Conservation (phyloP, 2,113 vertebrate genomes). For the Rutilus rutilus region DNA sequence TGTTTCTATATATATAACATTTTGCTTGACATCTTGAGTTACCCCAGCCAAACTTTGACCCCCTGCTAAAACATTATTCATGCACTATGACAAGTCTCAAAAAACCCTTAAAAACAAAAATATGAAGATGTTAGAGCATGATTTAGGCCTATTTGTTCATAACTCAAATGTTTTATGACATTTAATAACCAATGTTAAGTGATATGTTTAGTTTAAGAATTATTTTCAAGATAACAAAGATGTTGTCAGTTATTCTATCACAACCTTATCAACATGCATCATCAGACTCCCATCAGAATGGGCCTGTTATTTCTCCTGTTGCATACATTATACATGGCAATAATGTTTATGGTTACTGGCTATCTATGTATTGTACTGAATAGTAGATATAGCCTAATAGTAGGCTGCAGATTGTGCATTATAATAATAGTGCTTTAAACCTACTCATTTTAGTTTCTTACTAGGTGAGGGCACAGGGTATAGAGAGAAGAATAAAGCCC, state of each 20-base stretch:
- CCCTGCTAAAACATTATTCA: no score
- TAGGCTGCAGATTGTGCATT: background rate
- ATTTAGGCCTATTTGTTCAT: background rate
- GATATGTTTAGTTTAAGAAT: background rate
- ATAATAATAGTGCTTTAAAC: background rate
- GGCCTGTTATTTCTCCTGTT: background rate
- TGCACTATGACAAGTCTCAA: background rate
- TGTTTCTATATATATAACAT: background rate
- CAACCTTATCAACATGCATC: no score
- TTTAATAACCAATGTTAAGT: background rate
- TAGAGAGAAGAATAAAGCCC: conserved; percentile 40
- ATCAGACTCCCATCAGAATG: background rate
- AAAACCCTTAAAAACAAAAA: background rate
- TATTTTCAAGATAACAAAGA: background rate
- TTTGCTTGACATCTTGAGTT: background rate
- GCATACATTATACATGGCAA: background rate
- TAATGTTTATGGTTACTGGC: background rate
- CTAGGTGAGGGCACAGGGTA: background rate
- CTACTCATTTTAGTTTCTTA: background rate
- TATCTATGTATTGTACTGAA: background rate
- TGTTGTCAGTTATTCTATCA: background rate
- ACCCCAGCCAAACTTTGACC: no score
- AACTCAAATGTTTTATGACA: background rate
- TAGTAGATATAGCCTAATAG: background rate
- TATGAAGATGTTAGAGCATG: background rate